These are phyloP conservation scores for Myotis planiceps DNA, from an alignment of 2,797 vertebrate species.

Conservation along the genomic window DNA sequence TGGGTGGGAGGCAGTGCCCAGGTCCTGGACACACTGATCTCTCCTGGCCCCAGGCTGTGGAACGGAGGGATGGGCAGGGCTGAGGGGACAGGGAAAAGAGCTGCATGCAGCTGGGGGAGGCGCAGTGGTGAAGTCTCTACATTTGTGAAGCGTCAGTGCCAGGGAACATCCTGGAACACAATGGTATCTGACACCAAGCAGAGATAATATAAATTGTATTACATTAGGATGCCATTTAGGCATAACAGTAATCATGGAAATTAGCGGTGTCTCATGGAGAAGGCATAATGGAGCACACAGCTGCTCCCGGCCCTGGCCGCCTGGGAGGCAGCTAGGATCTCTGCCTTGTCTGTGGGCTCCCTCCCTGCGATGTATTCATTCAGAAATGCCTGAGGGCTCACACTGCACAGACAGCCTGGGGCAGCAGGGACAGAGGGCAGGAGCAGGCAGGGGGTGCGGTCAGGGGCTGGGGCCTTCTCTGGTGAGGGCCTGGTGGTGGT, in stretches of 20 bases:
- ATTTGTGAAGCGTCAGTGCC: not conserved
- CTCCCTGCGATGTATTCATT: constrained; percentile 54
- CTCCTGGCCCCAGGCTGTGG: not conserved
- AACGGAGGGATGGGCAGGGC: not conserved
- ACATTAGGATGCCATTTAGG: constrained; percentile 67
- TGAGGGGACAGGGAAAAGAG: not conserved
- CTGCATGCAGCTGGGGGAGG: not conserved
- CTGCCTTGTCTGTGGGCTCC: constrained; percentile 58
- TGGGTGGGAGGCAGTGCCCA: not conserved
- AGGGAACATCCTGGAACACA: not conserved
- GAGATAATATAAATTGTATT: constrained; percentile 72
- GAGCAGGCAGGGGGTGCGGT: not conserved
- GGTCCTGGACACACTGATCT: not conserved
- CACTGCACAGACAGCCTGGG: not conserved
- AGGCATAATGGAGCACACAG: constrained; percentile 69
- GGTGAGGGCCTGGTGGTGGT: not conserved
- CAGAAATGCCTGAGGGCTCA: not conserved
- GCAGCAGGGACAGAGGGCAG: not conserved
- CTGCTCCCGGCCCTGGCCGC: constrained; percentile 59
- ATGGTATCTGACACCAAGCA: constrained; percentile 37
- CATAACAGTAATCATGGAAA: constrained; percentile 76
- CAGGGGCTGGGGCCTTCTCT: not conserved
- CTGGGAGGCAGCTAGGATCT: constrained; percentile 48
- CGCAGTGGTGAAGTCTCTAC: not conserved
- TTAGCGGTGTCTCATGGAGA: constrained; percentile 67